Base-by-base conservation (phyloP, 1,140 invertebrate genomes). In the Heliothis virescens region DNA sequence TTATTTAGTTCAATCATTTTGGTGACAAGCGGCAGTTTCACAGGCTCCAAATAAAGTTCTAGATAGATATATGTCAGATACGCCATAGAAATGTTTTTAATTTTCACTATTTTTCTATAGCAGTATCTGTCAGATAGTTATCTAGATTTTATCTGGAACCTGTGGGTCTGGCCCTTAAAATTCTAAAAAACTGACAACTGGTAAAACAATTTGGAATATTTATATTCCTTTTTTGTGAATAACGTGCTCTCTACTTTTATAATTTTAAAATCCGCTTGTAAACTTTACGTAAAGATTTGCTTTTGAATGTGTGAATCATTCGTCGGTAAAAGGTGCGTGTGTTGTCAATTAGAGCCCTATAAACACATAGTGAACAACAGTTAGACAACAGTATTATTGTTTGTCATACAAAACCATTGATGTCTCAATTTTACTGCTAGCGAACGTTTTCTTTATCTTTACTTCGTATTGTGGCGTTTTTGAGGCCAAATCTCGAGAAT, bases 331-430 rank as follows among this genome's bases (percentile, higher is more conserved):
- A 52, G 12, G 5, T 53, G 4, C 67, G 67, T 71, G 67, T n/a
- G 48, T 71, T 71, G 18, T 52, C 48, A 53, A 71, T 71, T 53
- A 71, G 67, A 50, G 5, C 48, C 48, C 21, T 13, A 71, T 71
- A 71, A 71, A 71, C 67, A 71, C 67, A 29, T 71, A 13, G 12
- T 52, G 13, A 50, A 50, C 3, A 71, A 71, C 67, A 67, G 67
- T 53, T 71, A 53, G 15, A 29, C 21, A 26, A 50, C 65, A 15
- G 12, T 69, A 18, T 69, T 52, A 18, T 69, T 21, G 13, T 26
- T 52, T 52, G 47, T 48, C 65, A 18, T 65, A 63, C 29, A 63
- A 63, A 13, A 29, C 34, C 34, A 41, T 41, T 62, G 29, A 65
- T 34, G 12, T 48, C 41, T 65, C 3, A 15, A 13, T 67, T 67